Percentiles rank a stretch among this genome's conserved stretches.
These are phyloP conservation scores for Aporophyla nigra DNA, from an alignment of 2,888 invertebrate species.

Conservation along the genomic window DNA sequence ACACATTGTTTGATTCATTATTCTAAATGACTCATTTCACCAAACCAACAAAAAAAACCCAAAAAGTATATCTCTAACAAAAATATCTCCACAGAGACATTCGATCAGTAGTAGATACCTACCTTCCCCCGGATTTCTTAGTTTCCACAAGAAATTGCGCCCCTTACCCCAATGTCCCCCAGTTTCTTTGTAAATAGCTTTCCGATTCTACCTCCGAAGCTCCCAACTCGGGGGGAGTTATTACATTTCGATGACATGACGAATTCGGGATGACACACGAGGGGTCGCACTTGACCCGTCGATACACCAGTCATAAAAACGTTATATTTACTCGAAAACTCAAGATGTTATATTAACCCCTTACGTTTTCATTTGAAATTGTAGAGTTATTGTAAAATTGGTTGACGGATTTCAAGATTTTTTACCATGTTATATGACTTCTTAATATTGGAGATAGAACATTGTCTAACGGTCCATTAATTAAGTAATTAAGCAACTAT, in stretches of 20 bases:
- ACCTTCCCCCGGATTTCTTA: slow-evolving; percentile 76
- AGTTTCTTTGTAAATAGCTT: slow-evolving; percentile 86
- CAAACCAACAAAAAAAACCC: slow-evolving; percentile 8
- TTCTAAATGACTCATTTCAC: not conserved
- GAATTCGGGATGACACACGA: slow-evolving; percentile 84
- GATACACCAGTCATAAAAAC: slow-evolving; percentile 62
- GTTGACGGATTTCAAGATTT: too few relatives aligned
- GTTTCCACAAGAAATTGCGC: slow-evolving; percentile 75
- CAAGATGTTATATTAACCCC: slow-evolving; percentile 59
- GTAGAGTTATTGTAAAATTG: too few relatives aligned
- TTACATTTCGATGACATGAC: slow-evolving; percentile 90
- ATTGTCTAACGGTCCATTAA: too few relatives aligned
- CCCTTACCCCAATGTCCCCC: slow-evolving; percentile 74
- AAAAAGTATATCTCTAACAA: slow-evolving; percentile 27
- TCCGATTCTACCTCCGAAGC: slow-evolving; percentile 76
- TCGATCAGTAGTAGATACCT: slow-evolving; percentile 64
- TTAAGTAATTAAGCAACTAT: too few relatives aligned
- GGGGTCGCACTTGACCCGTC: slow-evolving; percentile 79
- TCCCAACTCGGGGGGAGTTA: slow-evolving; percentile 80
- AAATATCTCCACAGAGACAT: slow-evolving; percentile 58
- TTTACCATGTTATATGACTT: too few relatives aligned
- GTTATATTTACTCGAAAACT: slow-evolving; percentile 61
- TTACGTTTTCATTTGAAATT: slow-evolving; percentile 32
- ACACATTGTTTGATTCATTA: not conserved
- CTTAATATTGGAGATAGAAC: too few relatives aligned